phyloP scores from a whole-genome alignment of 2,113 vertebrate species.

The Podarcis raffonei region DNA sequence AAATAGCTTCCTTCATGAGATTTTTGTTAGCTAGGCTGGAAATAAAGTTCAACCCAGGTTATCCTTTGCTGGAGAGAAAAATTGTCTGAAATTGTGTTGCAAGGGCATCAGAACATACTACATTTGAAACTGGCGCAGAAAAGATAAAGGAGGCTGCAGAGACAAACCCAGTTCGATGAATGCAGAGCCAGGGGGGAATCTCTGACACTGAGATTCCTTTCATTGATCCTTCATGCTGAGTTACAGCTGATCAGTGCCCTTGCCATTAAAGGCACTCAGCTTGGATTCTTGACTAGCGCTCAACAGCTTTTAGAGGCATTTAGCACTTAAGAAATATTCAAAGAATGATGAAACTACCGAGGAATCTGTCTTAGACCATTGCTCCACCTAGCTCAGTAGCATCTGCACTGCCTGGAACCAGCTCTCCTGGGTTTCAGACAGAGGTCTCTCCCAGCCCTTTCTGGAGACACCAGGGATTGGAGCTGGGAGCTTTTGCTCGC shows the following conservation, averaged over 20 bases:
- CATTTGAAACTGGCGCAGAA: background rate
- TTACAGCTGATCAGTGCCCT: background rate
- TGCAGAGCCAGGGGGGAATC: background rate
- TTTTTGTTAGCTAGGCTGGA: background rate
- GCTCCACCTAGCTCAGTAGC: no score
- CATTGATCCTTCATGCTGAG: background rate
- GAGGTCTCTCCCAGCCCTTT: no score
- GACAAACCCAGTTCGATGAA: background rate
- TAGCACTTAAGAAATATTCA: background rate
- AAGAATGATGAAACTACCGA: background rate
- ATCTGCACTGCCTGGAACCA: no score
- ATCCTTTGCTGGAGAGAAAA: background rate
- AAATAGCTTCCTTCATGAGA: slow-evolving; percentile 4
- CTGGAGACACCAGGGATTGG: no score
- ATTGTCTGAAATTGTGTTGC: background rate
- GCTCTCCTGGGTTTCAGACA: no score
- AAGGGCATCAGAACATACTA: background rate
- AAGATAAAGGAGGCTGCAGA: background rate
- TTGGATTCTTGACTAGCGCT: background rate
- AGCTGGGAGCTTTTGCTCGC: no score
- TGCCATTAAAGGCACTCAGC: background rate
- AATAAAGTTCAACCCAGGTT: background rate
- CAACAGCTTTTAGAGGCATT: background rate
- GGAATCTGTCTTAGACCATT: no score
- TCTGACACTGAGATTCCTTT: background rate